These are phyloP conservation scores for Patella depressa DNA, from an alignment of 2,888 invertebrate species.

Conservation along the genomic window DNA sequence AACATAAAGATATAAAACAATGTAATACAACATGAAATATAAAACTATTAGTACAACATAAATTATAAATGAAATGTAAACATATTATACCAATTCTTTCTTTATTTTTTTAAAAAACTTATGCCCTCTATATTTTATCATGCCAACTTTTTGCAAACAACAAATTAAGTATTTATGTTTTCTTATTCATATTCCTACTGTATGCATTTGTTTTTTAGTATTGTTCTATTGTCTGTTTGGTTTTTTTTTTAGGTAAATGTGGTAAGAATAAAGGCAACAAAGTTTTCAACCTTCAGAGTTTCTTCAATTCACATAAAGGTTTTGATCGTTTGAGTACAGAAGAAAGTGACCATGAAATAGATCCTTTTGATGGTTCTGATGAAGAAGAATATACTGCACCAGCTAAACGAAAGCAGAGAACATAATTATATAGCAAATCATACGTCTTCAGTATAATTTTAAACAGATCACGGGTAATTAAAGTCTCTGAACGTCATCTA, in stretches of 20 bases:
- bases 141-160: too few species aligned
- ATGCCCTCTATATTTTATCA: too few species aligned
- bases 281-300: conserved; percentile 66
- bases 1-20: too few species aligned
- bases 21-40: too few species aligned
- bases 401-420: conserved; percentile 23
- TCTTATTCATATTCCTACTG: neutral
- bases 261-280: conserved; percentile 41
- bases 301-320: conserved; percentile 66
- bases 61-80: too few species aligned
- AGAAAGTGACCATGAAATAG: conserved; percentile 67
- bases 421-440: conserved; percentile 1
- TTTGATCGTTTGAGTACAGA: conserved; percentile 68
- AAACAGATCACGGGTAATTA: too few species aligned
- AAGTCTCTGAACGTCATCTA: too few species aligned
- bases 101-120: too few species aligned
- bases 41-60: too few species aligned
- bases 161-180: too few species aligned
- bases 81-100: too few species aligned
- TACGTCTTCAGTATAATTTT: too few species aligned
- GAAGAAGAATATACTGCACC: conserved; percentile 64
- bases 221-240: conserved; percentile 18
- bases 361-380: conserved; percentile 65
- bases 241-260: conserved; percentile 48
- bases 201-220: neutral